These are phyloP conservation scores for Podilymbus podiceps DNA, from an alignment of 2,113 vertebrate genomes.

Conservation along the genomic window DNA sequence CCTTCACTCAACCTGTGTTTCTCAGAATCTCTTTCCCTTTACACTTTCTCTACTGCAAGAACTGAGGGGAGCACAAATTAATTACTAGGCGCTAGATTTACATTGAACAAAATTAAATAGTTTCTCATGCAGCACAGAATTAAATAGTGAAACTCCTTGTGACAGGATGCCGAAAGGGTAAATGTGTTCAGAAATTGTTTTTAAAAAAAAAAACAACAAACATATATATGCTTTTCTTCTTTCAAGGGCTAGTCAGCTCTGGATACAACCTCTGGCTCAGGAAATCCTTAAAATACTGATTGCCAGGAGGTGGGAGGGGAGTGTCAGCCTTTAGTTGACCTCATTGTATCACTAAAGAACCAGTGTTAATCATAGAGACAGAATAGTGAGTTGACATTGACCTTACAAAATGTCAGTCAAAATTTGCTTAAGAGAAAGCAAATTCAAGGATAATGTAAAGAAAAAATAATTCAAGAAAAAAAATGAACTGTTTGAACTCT, in stretches of 20 bases:
- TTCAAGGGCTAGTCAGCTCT: neutral
- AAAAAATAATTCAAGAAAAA: neutral
- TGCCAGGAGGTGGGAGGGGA: neutral
- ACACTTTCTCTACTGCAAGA: neutral
- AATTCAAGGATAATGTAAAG: neutral
- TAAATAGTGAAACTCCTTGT: neutral
- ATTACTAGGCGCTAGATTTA: neutral
- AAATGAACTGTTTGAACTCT: neutral
- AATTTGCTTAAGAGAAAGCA: neutral
- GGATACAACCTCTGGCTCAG: neutral
- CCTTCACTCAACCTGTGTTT: neutral
- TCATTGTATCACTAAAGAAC: neutral
- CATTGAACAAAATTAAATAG: neutral
- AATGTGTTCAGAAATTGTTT: neutral
- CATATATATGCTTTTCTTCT: neutral
- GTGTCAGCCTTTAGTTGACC: neutral
- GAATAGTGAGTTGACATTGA: neutral
- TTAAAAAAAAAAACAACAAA: neutral
- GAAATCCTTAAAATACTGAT: neutral
- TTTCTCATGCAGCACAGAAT: neutral
- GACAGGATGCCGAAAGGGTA: neutral
- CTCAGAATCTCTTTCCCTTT: neutral
- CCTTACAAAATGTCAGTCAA: neutral
- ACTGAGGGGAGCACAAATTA: neutral
- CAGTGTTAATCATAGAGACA: neutral